Base-by-base conservation (phyloP, 2,113 vertebrate genomes). In the Archocentrus centrarchus region DNA sequence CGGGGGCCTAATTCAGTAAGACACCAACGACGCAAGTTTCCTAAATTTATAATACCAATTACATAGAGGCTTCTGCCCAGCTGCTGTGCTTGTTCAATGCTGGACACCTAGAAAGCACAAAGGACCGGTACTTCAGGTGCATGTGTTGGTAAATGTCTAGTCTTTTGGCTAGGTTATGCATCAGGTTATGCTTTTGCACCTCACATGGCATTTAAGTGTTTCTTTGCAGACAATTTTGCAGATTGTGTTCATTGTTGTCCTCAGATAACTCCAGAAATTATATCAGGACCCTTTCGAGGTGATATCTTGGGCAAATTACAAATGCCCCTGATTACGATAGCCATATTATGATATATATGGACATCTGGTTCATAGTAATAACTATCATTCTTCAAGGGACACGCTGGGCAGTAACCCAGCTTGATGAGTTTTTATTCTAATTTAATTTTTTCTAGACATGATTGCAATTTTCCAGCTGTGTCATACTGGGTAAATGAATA, bases 21-120 rank as follows among this genome's bases (percentile, higher is more conserved):
- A 70, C 66, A 39, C 0, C 22, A 47, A 2, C 24, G 8, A 59
- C 0, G 14, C 30, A 11, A 6, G 53, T 20, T 59, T 50, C 4
- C 5, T 15, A 59, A 80, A 80, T 87, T 70, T 82, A 79, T 24
- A 63, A 76, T 53, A 61, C 47, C 81, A 87, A 85, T 90, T 75
- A 86, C 15, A 62, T 14, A 44, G 11, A 84, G 30, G 15, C 64
- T 83, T 50, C 75, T 78, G 73, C 37, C 5, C n/a, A 47, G 60
- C 41, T 77, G 1, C 77, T 84, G 41, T 24, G 60, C 13, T 3
- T 39, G 18, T 44, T 30, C 37, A 41, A 50, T 59, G 13, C 9
- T 63, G 37, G 18, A 30, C 47, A 66, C 11, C 18, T 27, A 59
- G 6, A 63, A 73, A 53, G 27, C 82, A 68, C 32, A 41, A 17